Evolutionary conservation across 2,113 vertebrate species (phyloP).

Genomic region (Lepus americanus): DNA sequence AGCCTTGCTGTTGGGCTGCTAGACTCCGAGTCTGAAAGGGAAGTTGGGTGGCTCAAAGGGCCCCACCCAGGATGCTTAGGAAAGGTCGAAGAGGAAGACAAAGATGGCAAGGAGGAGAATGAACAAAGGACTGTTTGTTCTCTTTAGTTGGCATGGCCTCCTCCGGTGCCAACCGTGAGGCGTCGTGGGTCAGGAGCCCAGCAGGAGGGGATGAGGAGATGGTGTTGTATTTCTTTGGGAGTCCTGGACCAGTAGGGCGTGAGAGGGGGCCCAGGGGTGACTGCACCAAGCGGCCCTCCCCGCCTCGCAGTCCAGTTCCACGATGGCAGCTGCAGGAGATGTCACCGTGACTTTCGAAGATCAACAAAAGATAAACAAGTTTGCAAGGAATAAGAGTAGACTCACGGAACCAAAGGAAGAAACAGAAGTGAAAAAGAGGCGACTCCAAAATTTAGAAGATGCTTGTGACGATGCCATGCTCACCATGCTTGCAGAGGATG

Average conservation of each 20-base stretch:
- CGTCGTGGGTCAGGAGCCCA: rapidly evolving
- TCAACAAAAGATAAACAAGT: no score
- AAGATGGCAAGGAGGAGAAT: background rate
- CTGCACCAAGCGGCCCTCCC: background rate
- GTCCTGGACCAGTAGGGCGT: rapidly evolving
- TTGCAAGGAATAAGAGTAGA: no score
- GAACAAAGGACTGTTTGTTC: background rate
- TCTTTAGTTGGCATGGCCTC: conserved; percentile 73
- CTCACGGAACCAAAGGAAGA: no score
- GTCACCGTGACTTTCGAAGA: no score
- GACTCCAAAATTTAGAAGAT: no score
- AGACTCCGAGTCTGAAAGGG: conserved; percentile 60
- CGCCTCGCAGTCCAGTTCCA: conserved; percentile 65
- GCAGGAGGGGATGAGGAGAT: rapidly evolving
- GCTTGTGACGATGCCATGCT: no score
- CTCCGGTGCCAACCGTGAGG: background rate
- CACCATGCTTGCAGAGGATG: no score
- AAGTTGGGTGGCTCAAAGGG: background rate
- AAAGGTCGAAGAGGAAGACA: background rate
- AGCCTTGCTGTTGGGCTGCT: conserved; percentile 88
- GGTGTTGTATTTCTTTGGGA: rapidly evolving
- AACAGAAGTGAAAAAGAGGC: no score
- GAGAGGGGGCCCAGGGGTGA: background rate
- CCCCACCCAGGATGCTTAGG: background rate
- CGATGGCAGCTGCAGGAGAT: conserved; percentile 90